A percentile compares a stretch with the other conserved stretches of the same genome.
Conservation (phyloP, 2,113 vertebrate genomes). For the Megatriorchis doriae region DNA sequence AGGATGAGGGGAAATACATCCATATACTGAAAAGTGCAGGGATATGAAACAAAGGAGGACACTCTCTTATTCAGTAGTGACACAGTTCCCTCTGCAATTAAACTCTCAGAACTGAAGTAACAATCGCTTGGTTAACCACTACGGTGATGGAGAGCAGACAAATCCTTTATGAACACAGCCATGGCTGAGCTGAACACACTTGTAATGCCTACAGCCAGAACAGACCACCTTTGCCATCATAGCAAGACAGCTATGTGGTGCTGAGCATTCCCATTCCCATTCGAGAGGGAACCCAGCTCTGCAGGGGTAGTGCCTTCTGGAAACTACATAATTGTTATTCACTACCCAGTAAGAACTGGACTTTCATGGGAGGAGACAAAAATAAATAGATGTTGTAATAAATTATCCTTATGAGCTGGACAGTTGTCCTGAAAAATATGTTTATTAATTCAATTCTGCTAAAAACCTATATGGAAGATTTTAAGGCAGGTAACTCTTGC, state of each 20-base stretch:
- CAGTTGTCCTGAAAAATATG: neutral
- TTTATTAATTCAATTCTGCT: neutral
- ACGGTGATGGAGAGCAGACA: rapidly evolving
- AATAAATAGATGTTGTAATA: neutral
- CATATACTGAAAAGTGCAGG: neutral
- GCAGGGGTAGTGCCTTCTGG: neutral
- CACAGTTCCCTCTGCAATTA: neutral
- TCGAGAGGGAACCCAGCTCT: neutral
- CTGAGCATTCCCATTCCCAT: neutral
- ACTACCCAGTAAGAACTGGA: neutral
- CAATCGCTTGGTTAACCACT: neutral
- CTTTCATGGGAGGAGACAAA: neutral
- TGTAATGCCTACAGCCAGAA: neutral
- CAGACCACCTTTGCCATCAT: neutral
- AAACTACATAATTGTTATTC: neutral
- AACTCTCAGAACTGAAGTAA: neutral
- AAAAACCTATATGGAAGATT: neutral
- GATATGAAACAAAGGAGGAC: neutral
- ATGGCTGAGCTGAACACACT: neutral
- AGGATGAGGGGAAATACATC: neutral
- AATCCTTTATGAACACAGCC: neutral
- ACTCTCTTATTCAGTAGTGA: neutral
- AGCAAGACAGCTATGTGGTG: neutral
- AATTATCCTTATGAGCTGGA: neutral
- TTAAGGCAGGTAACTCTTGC: neutral